Base-by-base conservation (phyloP, 2,113 vertebrate genomes). In the Lepus europaeus region DNA sequence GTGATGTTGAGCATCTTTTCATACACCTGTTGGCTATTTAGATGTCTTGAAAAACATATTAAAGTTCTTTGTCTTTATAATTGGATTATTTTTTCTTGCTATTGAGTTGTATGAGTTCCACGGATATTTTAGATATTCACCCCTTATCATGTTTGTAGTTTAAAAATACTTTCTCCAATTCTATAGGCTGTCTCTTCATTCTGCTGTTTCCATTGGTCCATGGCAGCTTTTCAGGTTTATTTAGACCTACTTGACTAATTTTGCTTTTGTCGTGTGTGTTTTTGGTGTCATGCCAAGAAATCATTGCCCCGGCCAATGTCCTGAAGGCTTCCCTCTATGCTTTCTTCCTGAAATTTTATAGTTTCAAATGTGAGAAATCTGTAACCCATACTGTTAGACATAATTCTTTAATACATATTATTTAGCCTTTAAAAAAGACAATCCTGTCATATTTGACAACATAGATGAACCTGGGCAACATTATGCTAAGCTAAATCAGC, bases 361-460 rank as follows among this genome's bases (percentile, higher is more conserved):
- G 68, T 29, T 68, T 69, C 49, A 68, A 17, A 17, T 68, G 23
- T 33, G 13, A 27, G 3, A 53, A 59, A 68, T 29, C 8, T 36
- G 63, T 72, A 79, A 36, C 70, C 17, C 31, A 64, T 19, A 53
- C 53, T 72, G 63, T 36, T 20, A 29, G 53, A 85, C 12, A 61
- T 72, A 61, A 85, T 79, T 53, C 49, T 76, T 74, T 81, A 81
- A 95, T 81, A 33, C 13, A 7, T 81, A 49, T 66, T 59, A 86
- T 36, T 69, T 14, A 20, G 22, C 22, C 25, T 87, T 49, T 49
- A 91, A 74, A 66, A 8, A n/a, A 59, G 56, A 66, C 86, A 74
- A 45, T 29, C 16, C 51, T 68, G 33, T 45, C 56, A 45, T 29
- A 27, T 27, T 2, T 31, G 29, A 81, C 3, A 74, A 36, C 63